Base-by-base conservation (phyloP, 2,888 invertebrate species). In the Dorcus hopei region DNA sequence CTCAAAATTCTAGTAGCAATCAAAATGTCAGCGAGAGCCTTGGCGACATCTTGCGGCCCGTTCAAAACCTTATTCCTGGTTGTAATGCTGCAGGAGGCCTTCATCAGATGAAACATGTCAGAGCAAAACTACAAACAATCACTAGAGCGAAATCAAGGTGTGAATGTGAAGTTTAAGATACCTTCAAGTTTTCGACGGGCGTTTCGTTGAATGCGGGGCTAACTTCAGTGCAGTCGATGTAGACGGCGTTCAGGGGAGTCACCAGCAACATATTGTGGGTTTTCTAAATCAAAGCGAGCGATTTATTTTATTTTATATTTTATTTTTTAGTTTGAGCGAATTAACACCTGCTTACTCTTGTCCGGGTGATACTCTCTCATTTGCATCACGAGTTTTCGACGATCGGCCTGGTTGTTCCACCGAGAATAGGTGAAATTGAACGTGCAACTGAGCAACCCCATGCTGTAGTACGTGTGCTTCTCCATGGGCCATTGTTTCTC, bases 341-440 rank as follows among this genome's bases (percentile, higher is more conserved):
- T 38, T 49, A 38, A n/a, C 38, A 85, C 62, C 77, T 80, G 72
- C 83, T 85, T 14, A 79, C 81, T 9, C 62, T 68, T 74, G 16
- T 72, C 72, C 0, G 72, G 70, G 16, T 68, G 65, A 58, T 83
- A 81, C 72, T 89, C 88, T 57, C 89, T 80, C 65, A 87, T 78
- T 72, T 91, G 91, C 74, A 89, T 77, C 0, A 90, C 82, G 16
- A 90, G 83, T 47, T 83, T 83, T 3, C 86, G 77, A 50, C 81
- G 75, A 0, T 86, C 87, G 0, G 85, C 84, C 3, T 79, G 67
- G 0, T 81, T 76, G 66, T 89, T 89, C 88, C 88, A 89, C 52
- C 87, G 81, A 60, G 68, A 77, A 90, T 92, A 94, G 26, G 90
- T 85, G 68, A 93, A 93, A 74, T 89, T 89, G 72, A 89, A 90